These are phyloP conservation scores for Potorous gilbertii DNA, from an alignment of 2,797 vertebrate genomes.

Conservation along the genomic window DNA sequence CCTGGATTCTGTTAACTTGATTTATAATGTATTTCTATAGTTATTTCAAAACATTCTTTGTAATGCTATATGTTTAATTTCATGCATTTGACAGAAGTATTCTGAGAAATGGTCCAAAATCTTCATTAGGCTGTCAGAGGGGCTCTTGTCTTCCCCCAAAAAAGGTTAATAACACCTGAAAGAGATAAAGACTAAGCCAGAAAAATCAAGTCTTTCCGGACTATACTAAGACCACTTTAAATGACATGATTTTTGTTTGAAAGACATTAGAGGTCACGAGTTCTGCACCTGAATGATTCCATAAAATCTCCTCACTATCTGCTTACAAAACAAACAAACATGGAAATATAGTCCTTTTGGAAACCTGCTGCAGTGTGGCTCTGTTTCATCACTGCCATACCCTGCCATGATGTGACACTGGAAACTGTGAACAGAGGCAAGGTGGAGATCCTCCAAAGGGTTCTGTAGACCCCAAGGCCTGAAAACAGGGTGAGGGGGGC, in stretches of 20 bases:
- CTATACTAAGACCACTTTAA: not conserved
- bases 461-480: not conserved
- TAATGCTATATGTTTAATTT: not conserved
- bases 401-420: not conserved
- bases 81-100: not conserved
- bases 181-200: not conserved
- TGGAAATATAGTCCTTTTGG: not conserved
- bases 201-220: not conserved
- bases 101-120: not conserved
- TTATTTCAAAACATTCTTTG: not conserved
- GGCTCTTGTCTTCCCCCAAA: not conserved
- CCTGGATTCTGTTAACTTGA: not conserved
- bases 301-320: not conserved
- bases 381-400: not conserved
- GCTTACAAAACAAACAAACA: not conserved
- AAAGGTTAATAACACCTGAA: not conserved
- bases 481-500: not conserved
- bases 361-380: not conserved
- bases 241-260: not conserved
- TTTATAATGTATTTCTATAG: not conserved
- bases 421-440: not conserved
- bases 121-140: not conserved
- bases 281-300: not conserved
- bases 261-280: not conserved
- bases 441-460: not conserved